Evolutionary conservation across 1,140 invertebrate species (phyloP).

Genomic region (Meloidogyne floridensis): DNA sequence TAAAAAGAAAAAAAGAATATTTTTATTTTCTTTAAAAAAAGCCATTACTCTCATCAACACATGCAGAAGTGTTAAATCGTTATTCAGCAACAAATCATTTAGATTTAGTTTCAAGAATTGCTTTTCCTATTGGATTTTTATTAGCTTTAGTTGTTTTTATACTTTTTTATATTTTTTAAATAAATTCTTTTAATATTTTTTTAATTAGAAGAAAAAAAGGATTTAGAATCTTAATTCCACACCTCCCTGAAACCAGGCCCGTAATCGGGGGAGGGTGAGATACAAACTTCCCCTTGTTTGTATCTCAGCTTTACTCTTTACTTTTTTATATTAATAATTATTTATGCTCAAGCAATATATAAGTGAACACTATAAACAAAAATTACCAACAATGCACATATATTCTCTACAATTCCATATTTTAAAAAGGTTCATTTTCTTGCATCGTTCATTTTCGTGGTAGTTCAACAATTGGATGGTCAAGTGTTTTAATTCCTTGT

Average conservation of each 20-base stretch:
- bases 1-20: background rate
- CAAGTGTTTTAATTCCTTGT: conserved; percentile 51
- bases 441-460: conserved; percentile 25
- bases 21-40: background rate
- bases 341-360: too few relatives aligned
- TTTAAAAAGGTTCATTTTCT: conserved; percentile 17
- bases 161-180: conserved; percentile 53
- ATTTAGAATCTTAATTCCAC: too few relatives aligned
- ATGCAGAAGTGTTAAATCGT: conserved; percentile 3
- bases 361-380: too few relatives aligned
- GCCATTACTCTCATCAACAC: background rate
- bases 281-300: too few relatives aligned
- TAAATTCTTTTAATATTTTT: background rate
- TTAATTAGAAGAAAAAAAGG: too few relatives aligned
- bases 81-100: conserved; percentile 39
- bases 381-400: too few relatives aligned
- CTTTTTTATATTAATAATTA: too few relatives aligned
- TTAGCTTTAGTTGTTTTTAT: conserved; percentile 57
- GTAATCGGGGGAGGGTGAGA: too few relatives aligned
- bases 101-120: conserved; percentile 55
- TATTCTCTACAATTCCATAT: too few relatives aligned
- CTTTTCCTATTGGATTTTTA: conserved; percentile 59
- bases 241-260: too few relatives aligned
- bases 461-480: conserved; percentile 22
- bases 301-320: too few relatives aligned